Conservation (phyloP, 2,888 invertebrate species). For the Amorpha juglandis region DNA sequence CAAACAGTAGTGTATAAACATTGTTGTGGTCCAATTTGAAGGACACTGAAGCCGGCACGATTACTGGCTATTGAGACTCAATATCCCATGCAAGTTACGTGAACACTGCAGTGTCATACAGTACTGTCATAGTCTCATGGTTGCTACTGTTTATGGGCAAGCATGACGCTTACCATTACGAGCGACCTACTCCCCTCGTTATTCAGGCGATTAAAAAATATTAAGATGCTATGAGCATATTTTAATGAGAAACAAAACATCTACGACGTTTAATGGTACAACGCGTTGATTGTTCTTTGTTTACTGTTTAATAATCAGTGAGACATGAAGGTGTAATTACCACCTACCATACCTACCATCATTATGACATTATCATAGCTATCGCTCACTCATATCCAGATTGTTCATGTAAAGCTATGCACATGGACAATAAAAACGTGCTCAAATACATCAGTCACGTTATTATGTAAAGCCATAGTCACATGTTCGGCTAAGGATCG, state of each 20-base stretch:
- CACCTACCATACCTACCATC: conserved; percentile 39
- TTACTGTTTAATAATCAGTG: conserved; percentile 33
- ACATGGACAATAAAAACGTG: conserved; percentile 31
- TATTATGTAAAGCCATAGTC: conserved; percentile 17
- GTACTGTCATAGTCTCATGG: too few species aligned
- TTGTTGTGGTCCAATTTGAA: too few species aligned
- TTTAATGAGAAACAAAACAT: background rate
- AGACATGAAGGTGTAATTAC: conserved; percentile 62
- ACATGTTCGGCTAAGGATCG: background rate
- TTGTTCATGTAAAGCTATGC: conserved; percentile 35
- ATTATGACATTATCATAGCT: conserved; percentile 51
- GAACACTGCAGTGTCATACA: too few species aligned
- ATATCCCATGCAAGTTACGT: too few species aligned
- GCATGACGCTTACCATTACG: too few species aligned
- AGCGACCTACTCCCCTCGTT: too few species aligned
- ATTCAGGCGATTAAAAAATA: too few species aligned
- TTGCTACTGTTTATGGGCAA: too few species aligned
- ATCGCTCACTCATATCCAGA: conserved; percentile 43
- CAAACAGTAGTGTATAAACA: too few species aligned
- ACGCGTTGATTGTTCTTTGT: conserved; percentile 40
- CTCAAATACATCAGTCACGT: conserved; percentile 29
- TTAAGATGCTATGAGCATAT: background rate
- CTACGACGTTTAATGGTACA: conserved; percentile 18
- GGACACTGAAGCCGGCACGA: too few species aligned
- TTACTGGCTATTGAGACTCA: too few species aligned